Evolutionary conservation across 1,140 invertebrate species (phyloP).

Genomic region (Orussus abietinus): DNA sequence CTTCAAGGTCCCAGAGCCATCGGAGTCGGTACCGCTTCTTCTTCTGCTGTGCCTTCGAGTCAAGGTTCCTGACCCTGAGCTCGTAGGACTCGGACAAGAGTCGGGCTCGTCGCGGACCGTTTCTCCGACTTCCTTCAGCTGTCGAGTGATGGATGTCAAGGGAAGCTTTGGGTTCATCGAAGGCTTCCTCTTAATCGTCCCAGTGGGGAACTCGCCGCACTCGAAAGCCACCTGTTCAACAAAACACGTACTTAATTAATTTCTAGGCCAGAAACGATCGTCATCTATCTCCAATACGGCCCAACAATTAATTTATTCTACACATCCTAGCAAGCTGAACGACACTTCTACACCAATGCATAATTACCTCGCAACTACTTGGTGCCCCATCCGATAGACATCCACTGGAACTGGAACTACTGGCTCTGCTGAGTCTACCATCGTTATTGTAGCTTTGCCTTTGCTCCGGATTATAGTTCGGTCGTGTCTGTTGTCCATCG

Average conservation of each 20-base stretch:
- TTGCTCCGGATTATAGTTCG: conserved; percentile 54
- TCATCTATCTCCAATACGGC: too few species aligned
- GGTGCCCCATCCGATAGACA: conserved; percentile 73
- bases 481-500: conserved; percentile 44
- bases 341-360: conserved; percentile 2
- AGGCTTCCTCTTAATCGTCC: conserved; percentile 84
- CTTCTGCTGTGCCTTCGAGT: conserved; percentile 58
- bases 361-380: conserved; percentile 61
- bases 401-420: conserved; percentile 75
- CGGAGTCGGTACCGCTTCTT: conserved; percentile 57
- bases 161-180: conserved; percentile 88
- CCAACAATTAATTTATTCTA: conserved; percentile 2
- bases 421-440: conserved; percentile 64
- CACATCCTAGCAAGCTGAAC: too few species aligned
- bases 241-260: too few species aligned
- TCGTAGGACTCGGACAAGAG: conserved; percentile 46
- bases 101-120: conserved; percentile 52
- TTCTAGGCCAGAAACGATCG: too few species aligned
- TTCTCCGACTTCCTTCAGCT: conserved; percentile 77
- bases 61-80: conserved; percentile 51
- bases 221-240: conserved; percentile 50
- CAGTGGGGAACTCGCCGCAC: conserved; percentile 52
- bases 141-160: conserved; percentile 84
- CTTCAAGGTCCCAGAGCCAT: conserved; percentile 63
- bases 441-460: conserved; percentile 51